Evolutionary conservation across 1,140 invertebrate genomes (phyloP), one percentile per base, ranked within the genome.

Genomic region (Centruroides sculpturatus): DNA sequence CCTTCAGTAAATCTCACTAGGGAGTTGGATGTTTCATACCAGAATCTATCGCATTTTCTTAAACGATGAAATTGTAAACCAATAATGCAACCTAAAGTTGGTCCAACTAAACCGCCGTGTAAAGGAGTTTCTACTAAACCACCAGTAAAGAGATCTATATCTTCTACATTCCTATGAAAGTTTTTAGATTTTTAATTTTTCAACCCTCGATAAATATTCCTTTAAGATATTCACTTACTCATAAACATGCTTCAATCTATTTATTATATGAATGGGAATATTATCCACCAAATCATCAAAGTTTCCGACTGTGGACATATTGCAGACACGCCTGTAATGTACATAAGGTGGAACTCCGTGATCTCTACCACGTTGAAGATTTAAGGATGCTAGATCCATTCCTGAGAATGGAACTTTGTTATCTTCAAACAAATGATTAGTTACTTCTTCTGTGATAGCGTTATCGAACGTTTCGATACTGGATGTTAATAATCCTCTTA

Each of bases 381-480:
- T 94, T 23, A 93, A 79, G 1, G 90, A 84, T 0, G 89, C 91
- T 53, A 98, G 76, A 73, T 94, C 91, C 78, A 93, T 83, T 0
- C 90, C 90, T 3, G 76, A 77, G 73, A 90, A 89, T 1, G 87
- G 87, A 68, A 85, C 88, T 54, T 82, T 83, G 46, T 81, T 82
- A 66, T 90, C 85, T 73, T 94, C 90, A 70, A 95, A 94, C 23
- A 98, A 73, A 74, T 95, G 91, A 75, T 94, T 93, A 0, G 90
- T 92, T 3, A 95, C 87, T 78, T 93, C 90, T 0, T 88, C 89
- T 0, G 90, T 93, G 61, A 96, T 87, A 69, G 93, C 92, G 70
- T 92, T 89, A 74, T 95, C 92, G n/a, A 92, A 74, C 1, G 85
- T 89, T 73, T 96, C 92, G 83, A 95, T 92, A 1, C 91, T 88